Conservation (phyloP, 2,797 vertebrate species). For the Rhabdophis nuchalis region DNA sequence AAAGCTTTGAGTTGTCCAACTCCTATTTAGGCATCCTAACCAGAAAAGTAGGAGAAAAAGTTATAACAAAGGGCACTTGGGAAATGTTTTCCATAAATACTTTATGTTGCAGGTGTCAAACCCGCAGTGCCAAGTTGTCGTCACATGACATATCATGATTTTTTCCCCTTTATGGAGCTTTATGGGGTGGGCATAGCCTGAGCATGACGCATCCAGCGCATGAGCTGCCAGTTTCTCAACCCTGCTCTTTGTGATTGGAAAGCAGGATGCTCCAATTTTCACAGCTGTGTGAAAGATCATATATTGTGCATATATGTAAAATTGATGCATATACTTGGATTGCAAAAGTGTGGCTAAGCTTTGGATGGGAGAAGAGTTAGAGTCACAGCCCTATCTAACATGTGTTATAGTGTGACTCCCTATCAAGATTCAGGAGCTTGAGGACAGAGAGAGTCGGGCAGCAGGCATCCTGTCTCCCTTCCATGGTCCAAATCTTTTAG, state of each 20-base stretch:
- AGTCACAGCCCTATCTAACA: background rate
- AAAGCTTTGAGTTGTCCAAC: background rate
- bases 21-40: background rate
- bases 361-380: background rate
- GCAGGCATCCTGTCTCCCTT: background rate
- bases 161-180: no score
- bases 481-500: background rate
- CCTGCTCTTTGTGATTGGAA: background rate
- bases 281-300: background rate
- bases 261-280: background rate
- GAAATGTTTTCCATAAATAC: background rate
- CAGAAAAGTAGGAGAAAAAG: background rate
- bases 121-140: no score
- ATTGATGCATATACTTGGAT: background rate
- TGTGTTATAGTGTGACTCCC: background rate
- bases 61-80: background rate
- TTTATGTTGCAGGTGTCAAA: background rate
- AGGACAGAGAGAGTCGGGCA: background rate
- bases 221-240: no score
- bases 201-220: rapidly evolving
- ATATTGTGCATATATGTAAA: background rate
- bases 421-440: background rate
- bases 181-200: no score
- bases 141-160: no score
- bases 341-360: background rate